These are phyloP conservation scores for Amphiduros pacificus DNA, from an alignment of 2,888 invertebrate genomes.

Conservation along the genomic window DNA sequence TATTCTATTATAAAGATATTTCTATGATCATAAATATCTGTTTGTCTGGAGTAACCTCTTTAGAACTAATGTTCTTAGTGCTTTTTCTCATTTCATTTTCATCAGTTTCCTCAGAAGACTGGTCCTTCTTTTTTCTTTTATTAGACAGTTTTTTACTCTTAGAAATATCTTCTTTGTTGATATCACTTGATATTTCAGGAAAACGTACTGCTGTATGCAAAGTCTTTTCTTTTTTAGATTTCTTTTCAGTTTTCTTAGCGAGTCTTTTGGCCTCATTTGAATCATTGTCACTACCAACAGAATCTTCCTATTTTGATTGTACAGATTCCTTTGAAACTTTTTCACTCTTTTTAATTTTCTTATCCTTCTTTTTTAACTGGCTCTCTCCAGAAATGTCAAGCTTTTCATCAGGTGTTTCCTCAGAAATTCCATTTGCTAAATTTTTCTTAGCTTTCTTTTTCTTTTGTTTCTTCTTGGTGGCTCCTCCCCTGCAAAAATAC, in stretches of 20 bases:
- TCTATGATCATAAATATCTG: no score
- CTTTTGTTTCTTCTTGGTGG: conserved; percentile 6
- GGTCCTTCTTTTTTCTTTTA: no score
- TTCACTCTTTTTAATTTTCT: not conserved
- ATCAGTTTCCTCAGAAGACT: no score
- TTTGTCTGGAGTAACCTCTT: no score
- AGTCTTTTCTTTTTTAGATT: no score
- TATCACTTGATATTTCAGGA: no score
- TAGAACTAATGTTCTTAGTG: no score
- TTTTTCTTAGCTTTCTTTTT: not conserved
- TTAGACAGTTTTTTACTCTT: no score
- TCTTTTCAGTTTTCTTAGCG: not conserved
- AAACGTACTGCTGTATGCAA: no score
- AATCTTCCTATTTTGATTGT: not conserved
- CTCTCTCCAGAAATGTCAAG: not conserved
- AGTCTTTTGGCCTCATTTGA: not conserved
- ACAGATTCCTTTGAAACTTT: not conserved
- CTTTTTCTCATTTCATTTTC: no score
- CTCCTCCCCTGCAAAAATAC: not conserved
- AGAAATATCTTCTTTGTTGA: no score
- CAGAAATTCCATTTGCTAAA: not conserved
- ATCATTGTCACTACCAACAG: not conserved
- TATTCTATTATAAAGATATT: no score
- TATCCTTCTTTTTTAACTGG: not conserved
- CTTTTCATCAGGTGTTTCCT: not conserved